Conservation (phyloP, 92 coral and sea anemone genomes). For the Porites rus region DNA sequence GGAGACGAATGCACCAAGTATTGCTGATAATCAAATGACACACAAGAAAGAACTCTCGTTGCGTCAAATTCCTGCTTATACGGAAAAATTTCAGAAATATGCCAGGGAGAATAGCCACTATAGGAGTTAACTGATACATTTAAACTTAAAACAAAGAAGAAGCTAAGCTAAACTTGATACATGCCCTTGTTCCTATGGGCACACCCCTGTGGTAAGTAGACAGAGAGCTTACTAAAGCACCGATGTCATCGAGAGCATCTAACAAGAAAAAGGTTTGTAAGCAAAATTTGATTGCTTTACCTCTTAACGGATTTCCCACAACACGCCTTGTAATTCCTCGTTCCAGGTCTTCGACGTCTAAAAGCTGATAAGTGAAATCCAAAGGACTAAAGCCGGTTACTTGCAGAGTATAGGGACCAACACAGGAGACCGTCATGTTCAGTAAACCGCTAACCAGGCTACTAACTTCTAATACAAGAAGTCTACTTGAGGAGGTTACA, state of each 20-base stretch:
- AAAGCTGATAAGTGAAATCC: slow-evolving; percentile 62
- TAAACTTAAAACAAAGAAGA: too few relatives aligned
- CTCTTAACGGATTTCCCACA: slow-evolving; percentile 75
- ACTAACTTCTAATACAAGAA: slow-evolving; percentile 27
- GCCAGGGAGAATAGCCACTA: background rate
- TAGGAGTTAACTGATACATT: too few relatives aligned
- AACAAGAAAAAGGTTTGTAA: too few relatives aligned
- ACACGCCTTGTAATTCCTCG: slow-evolving; percentile 37
- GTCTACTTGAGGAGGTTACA: background rate
- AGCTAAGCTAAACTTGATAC: too few relatives aligned
- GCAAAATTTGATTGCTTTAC: background rate
- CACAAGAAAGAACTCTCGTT: too few relatives aligned
- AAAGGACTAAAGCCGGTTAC: slow-evolving; percentile 60
- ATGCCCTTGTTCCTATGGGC: too few relatives aligned
- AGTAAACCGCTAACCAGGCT: slow-evolving; percentile 31
- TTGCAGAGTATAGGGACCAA: slow-evolving; percentile 54
- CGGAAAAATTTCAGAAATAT: background rate
- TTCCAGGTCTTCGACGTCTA: slow-evolving; percentile 36
- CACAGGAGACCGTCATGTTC: slow-evolving; percentile 29
- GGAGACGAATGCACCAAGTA: too few relatives aligned
- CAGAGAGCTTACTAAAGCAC: too few relatives aligned
- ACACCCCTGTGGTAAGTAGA: too few relatives aligned
- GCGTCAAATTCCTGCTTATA: too few relatives aligned
- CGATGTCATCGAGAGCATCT: too few relatives aligned
- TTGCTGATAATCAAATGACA: too few relatives aligned